Evolutionary conservation across 2,888 invertebrate genomes (phyloP), one percentile per base, ranked within the genome.

Genomic region (Alloscopus bannaensis): DNA sequence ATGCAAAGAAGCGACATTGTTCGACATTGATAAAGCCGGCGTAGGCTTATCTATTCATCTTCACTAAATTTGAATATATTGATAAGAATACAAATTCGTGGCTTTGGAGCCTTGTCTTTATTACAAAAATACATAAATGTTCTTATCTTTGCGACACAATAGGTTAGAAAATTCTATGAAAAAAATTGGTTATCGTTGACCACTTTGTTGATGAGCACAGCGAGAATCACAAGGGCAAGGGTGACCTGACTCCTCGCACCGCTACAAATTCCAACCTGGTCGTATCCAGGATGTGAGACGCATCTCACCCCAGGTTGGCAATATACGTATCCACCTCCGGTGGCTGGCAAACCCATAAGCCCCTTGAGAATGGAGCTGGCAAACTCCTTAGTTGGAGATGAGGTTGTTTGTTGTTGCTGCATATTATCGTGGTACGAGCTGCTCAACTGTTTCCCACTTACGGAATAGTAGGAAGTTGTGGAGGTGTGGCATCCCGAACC

Each of bases 291-390:
- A 36, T 70, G 70, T 31, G 65, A 47, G 4, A 73, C 29, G 36
- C 81, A 81, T n/a, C 57, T 18, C 8, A 81, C 66, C 2, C 81
- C 81, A 0, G 81, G 81, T 45, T 81, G 81, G 24, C 81, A 81
- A 42, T 65, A 57, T 6, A 81, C 81, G 22, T 60, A 81, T 1
- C 78, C 78, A 64, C 50, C 47, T 0, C 66, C 72, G 1, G 18
- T 47, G 13, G 65, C 18, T 2, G 75, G 66, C 1, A 66, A 16
- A 1, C 77, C 77, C 42, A 77, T 77, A 0, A 77, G 13, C 22
- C 77, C 70, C 42, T 70, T 70, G 13, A 77, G 29, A 24, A 77
- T 42, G 0, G 62, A 57, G 6, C 70, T 29, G 0, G 77, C 77
- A 13, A 77, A 29, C 22, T 64, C 64, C n/a, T 64, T 60, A 4